These are phyloP conservation scores for Neelides folsomi DNA, from an alignment of 2,888 invertebrate genomes.

Conservation along the genomic window DNA sequence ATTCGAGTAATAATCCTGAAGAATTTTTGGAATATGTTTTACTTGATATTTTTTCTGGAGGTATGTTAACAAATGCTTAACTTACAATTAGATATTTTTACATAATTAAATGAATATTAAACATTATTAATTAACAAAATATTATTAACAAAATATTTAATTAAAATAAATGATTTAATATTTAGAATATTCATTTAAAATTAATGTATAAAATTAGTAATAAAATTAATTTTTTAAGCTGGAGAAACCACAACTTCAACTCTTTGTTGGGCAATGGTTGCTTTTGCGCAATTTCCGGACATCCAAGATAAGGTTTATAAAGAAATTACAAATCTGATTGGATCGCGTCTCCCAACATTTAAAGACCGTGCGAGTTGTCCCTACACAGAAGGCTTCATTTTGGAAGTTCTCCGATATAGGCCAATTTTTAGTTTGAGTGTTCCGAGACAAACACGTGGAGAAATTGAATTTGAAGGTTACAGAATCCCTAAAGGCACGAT, in stretches of 20 bases:
- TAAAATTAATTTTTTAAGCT: background rate
- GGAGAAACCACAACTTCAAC: background rate
- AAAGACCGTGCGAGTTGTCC: background rate
- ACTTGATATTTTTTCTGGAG: too few relatives aligned
- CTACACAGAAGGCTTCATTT: background rate
- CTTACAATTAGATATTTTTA: too few relatives aligned
- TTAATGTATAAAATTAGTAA: too few relatives aligned
- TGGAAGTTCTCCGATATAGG: background rate
- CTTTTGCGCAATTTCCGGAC: background rate
- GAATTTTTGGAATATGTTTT: too few relatives aligned
- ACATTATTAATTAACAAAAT: too few relatives aligned
- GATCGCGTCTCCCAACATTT: background rate
- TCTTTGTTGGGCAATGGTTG: background rate
- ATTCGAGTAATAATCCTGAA: too few relatives aligned
- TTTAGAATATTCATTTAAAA: too few relatives aligned
- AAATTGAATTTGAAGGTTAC: background rate
- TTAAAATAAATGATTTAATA: too few relatives aligned
- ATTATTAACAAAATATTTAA: too few relatives aligned
- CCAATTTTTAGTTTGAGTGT: background rate
- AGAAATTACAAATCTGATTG: background rate
- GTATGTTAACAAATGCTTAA: too few relatives aligned
- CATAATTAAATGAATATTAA: too few relatives aligned
- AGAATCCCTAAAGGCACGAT: background rate
- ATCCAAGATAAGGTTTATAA: background rate
- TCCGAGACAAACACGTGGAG: background rate